Conservation (phyloP, 2,888 invertebrate species). For the Agriotes lineatus region DNA sequence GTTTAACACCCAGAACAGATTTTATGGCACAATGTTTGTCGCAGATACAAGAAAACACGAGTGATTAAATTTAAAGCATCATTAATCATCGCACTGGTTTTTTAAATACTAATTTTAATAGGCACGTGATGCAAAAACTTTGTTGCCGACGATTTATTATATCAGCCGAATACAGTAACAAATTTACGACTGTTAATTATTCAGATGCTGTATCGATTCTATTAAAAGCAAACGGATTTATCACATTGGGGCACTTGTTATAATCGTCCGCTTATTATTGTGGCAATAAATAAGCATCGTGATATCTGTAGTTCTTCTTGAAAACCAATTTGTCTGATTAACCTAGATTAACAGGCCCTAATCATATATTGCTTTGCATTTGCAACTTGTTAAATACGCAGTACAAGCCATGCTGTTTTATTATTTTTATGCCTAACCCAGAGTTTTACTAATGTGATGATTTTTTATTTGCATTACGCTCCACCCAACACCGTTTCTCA, state of each 20-base stretch:
- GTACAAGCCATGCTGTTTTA: too few species aligned
- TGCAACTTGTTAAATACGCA: too few species aligned
- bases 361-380: too few species aligned
- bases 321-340: neutral
- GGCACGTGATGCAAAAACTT: constrained; percentile 13
- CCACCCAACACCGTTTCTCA: too few species aligned
- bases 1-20: constrained; percentile 1
- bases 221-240: neutral
- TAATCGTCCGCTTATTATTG: too few species aligned
- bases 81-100: neutral
- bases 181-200: neutral
- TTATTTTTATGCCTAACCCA: too few species aligned
- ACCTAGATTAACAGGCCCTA: too few species aligned
- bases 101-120: neutral
- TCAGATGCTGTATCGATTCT: neutral
- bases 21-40: neutral
- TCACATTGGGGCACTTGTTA: neutral
- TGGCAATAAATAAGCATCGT: too few species aligned
- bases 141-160: neutral
- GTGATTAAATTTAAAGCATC: constrained; percentile 7
- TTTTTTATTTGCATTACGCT: too few species aligned
- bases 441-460: too few species aligned
- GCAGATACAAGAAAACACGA: constrained; percentile 1
- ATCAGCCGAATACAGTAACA: neutral
- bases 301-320: neutral